Percentiles rank a stretch among this genome's conserved stretches.
These are phyloP conservation scores for Zosterops hypoxanthus DNA, from an alignment of 2,113 vertebrate species.

Conservation along the genomic window DNA sequence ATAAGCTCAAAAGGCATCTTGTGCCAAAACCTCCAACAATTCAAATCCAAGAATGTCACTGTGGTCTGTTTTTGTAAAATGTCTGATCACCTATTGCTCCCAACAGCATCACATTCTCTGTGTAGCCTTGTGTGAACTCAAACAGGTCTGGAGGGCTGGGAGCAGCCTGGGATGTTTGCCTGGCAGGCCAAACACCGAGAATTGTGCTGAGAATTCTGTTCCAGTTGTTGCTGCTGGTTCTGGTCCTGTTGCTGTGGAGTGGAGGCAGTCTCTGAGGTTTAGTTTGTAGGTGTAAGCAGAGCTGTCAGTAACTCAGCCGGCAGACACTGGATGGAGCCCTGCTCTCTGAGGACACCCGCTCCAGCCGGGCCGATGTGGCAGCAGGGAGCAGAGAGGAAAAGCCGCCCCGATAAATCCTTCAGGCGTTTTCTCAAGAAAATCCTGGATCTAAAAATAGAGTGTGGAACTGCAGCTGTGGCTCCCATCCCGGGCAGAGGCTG, in stretches of 20 bases:
- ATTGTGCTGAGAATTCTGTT: no score
- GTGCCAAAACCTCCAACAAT: neutral
- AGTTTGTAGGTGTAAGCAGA: accelerated
- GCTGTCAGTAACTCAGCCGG: neutral
- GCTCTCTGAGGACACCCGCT: neutral
- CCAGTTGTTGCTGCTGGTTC: neutral
- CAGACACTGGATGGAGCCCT: constrained; percentile 53
- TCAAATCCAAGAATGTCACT: neutral
- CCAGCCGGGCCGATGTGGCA: accelerated
- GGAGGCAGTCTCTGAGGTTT: neutral
- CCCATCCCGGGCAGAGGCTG: neutral
- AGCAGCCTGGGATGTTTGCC: neutral
- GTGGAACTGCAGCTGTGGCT: neutral
- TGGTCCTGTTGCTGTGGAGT: accelerated
- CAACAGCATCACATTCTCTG: accelerated
- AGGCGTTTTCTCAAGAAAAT: neutral
- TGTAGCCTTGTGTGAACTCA: neutral
- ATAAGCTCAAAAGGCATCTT: neutral
- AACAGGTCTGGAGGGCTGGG: neutral
- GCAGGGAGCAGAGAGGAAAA: neutral
- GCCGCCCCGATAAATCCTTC: neutral
- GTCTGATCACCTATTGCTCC: neutral
- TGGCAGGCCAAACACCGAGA: neutral
- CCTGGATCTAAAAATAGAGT: neutral
- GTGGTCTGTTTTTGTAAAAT: neutral